These are phyloP conservation scores for Pachypeltis micranthus DNA, from an alignment of 1,140 invertebrate species.

Conservation along the genomic window DNA sequence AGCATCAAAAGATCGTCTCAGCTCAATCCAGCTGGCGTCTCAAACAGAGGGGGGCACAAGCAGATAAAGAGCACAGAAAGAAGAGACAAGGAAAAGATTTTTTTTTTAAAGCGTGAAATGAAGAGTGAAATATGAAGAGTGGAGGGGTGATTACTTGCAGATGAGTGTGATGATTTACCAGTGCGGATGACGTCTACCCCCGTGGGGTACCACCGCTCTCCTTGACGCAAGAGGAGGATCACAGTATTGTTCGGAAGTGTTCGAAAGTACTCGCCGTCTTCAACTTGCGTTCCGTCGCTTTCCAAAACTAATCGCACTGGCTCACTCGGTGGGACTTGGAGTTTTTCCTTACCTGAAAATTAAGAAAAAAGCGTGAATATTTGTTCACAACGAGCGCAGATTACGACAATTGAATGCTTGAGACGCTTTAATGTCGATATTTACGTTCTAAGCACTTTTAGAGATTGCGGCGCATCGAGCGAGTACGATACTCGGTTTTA, in stretches of 20 bases:
- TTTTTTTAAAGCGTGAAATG: too few species aligned
- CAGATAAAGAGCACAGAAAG: too few species aligned
- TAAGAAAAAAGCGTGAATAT: neutral
- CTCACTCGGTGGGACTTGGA: conserved; percentile 69
- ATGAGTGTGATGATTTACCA: conserved; percentile 44
- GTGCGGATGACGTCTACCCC: conserved; percentile 84
- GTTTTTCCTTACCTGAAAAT: conserved; percentile 68
- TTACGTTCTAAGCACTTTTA: too few species aligned
- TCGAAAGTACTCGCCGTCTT: conserved; percentile 87
- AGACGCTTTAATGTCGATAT: too few species aligned
- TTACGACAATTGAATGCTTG: too few species aligned
- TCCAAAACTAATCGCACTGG: conserved; percentile 78
- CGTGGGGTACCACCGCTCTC: conserved; percentile 82
- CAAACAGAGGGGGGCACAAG: too few species aligned
- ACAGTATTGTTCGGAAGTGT: conserved; percentile 83
- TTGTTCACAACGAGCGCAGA: too few species aligned
- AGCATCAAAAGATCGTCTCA: too few species aligned
- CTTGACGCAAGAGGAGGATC: conserved; percentile 70
- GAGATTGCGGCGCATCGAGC: too few species aligned
- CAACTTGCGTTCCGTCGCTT: conserved; percentile 87
- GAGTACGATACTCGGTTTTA: too few species aligned
- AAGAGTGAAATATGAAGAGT: neutral
- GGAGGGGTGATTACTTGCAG: conserved; percentile 5
- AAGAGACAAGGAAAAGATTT: too few species aligned
- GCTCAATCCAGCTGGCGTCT: too few species aligned